Base-by-base conservation (phyloP, 2,113 vertebrate species). In the Phocoena phocoena region DNA sequence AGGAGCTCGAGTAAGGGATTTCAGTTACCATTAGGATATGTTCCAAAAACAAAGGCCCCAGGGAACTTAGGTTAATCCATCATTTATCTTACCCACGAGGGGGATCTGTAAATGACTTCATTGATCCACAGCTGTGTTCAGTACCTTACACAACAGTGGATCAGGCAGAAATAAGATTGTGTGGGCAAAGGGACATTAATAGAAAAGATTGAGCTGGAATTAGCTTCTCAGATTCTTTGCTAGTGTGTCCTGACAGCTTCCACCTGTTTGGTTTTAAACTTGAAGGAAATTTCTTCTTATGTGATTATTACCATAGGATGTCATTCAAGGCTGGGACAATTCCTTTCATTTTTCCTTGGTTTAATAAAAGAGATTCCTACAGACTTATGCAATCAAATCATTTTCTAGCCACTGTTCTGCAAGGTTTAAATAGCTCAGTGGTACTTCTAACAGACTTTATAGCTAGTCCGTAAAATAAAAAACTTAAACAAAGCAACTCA, bases 41-140 rank as follows among this genome's bases (percentile, higher is more conserved):
- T 73, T 90, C 60, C 90, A 92, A 89, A 97, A 86, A 80, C 65
- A 84, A 96, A 84, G 65, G 5, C 88, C 81, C 71, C 33, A 62
- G 74, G 62, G 79, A 88, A 93, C 60, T 92, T 84, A 85, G 94
- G 96, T 93, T 77, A 95, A 94, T 96, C 70, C 67, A 86, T 94
- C 93, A 79, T 93, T 97, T 96, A 90, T 97, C 63, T 95, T 86
- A 93, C 65, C 81, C 88, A 92, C 2, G 8, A 95, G 80, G 41
- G 92, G 44, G 55, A 77, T 97, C 93, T 96, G 76, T 96, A 96
- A 96, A 96, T 96, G 88, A 92, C 65, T 85, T 92, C 53, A 96
- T 90, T 95, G 97, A 96, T 93, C 90, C 90, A 92, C 71, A 95
- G 84, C 70, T 97, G 67, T 97, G 88, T 88, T 96, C 90, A 93